Conservation (phyloP, 2,113 vertebrate species). For the Phoxinus phoxinus region DNA sequence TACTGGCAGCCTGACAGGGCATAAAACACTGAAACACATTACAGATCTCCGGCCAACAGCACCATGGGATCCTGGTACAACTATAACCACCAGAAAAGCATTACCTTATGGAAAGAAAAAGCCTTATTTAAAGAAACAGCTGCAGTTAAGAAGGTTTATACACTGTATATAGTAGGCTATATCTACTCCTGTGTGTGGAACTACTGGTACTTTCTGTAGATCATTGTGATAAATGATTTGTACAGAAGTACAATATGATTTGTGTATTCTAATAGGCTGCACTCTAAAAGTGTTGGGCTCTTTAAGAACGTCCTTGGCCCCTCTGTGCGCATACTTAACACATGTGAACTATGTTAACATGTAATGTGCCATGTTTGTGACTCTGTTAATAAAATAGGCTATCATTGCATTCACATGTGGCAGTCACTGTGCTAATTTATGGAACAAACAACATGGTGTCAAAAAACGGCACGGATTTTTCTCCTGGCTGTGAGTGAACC, state of each 20-base stretch:
- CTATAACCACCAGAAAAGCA: not conserved
- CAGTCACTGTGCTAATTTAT: too few species aligned
- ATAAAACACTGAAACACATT: constrained; percentile 27
- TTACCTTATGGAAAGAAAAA: not conserved
- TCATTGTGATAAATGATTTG: not conserved
- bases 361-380: too few species aligned
- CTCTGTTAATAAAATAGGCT: not conserved
- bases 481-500: not conserved
- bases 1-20: constrained; percentile 1
- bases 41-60: not conserved
- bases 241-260: not conserved
- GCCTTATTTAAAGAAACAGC: not conserved
- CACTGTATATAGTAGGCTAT: not conserved
- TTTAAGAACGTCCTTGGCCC: not conserved
- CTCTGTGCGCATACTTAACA: too few species aligned
- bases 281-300: not conserved
- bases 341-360: too few species aligned
- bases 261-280: not conserved
- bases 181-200: not conserved
- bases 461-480: not conserved
- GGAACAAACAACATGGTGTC: not conserved
- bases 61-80: not conserved
- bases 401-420: not conserved
- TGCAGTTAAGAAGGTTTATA: not conserved
- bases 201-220: not conserved